Conservation (phyloP, 1,140 invertebrate species). For the Trinorchestia longiramus region DNA sequence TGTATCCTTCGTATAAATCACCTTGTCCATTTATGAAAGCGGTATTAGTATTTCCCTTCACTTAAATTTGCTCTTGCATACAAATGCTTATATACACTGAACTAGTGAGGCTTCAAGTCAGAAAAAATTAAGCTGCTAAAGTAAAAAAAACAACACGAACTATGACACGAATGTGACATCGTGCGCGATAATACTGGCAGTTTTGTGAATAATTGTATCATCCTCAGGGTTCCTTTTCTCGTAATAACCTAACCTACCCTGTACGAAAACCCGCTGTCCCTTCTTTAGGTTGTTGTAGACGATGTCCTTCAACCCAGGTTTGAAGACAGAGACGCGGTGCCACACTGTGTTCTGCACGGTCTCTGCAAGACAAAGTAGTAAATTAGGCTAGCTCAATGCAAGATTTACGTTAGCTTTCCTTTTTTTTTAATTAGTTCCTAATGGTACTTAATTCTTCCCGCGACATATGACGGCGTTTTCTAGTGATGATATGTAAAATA, state of each 20-base stretch:
- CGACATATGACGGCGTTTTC: neutral
- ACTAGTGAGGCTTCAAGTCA: neutral
- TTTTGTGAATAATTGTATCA: slow-evolving; percentile 79
- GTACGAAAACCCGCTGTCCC: slow-evolving; percentile 86
- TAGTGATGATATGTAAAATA: too few relatives aligned
- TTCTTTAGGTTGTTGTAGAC: slow-evolving; percentile 85
- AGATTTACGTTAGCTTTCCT: neutral
- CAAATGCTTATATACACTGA: neutral
- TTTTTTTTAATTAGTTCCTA: neutral
- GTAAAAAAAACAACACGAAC: slow-evolving; percentile 29
- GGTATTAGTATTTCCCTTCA: too few relatives aligned
- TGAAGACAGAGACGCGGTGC: slow-evolving; percentile 91
- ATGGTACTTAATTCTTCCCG: neutral
- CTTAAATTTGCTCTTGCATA: too few relatives aligned
- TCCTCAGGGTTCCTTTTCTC: slow-evolving; percentile 81
- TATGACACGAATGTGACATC: slow-evolving; percentile 84
- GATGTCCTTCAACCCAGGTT: slow-evolving; percentile 82
- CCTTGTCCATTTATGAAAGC: too few relatives aligned
- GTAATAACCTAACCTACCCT: slow-evolving; percentile 83
- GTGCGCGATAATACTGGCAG: slow-evolving; percentile 86
- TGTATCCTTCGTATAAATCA: too few relatives aligned
- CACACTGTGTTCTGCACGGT: slow-evolving; percentile 84
- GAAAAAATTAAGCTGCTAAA: neutral
- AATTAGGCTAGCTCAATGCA: slow-evolving; percentile 62
- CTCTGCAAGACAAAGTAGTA: slow-evolving; percentile 75